These are phyloP conservation scores for Propithecus deckenii DNA, from an alignment of 2,797 vertebrate species.

Conservation along the genomic window DNA sequence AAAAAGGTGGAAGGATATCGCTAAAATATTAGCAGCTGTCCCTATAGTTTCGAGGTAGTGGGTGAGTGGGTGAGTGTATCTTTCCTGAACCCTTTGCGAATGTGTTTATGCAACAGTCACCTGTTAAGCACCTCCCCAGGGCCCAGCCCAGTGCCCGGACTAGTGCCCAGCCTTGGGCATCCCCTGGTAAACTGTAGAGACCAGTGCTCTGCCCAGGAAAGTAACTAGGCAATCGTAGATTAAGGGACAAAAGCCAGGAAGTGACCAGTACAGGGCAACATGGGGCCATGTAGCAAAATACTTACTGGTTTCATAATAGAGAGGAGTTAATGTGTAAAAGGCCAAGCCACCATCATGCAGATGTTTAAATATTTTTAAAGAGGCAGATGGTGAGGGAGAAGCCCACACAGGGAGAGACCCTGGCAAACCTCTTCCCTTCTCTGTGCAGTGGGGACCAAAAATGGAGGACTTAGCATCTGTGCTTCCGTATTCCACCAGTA, in stretches of 20 bases:
- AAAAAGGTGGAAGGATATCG: neutral
- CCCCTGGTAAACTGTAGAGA: neutral
- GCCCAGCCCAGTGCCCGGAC: neutral
- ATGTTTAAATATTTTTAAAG: neutral
- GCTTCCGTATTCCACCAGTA: neutral
- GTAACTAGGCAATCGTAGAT: neutral
- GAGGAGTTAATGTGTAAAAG: neutral
- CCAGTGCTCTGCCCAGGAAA: neutral
- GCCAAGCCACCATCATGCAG: neutral
- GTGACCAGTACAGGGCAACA: neutral
- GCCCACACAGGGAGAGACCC: neutral
- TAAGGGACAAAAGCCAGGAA: neutral
- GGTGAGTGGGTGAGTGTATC: neutral
- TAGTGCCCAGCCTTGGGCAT: neutral
- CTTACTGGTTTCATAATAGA: neutral
- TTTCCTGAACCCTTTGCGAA: neutral
- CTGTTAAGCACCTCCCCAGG: neutral
- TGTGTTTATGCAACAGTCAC: neutral
- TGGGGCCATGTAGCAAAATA: neutral
- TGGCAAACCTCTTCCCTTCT: neutral
- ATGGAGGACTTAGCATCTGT: neutral
- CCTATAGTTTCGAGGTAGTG: neutral
- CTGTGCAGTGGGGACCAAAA: too few relatives aligned
- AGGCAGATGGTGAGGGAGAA: neutral
- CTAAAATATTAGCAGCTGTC: neutral